phyloP scores from a whole-genome alignment of 92 coral and sea anemone genomes.

The Metridium senile region DNA sequence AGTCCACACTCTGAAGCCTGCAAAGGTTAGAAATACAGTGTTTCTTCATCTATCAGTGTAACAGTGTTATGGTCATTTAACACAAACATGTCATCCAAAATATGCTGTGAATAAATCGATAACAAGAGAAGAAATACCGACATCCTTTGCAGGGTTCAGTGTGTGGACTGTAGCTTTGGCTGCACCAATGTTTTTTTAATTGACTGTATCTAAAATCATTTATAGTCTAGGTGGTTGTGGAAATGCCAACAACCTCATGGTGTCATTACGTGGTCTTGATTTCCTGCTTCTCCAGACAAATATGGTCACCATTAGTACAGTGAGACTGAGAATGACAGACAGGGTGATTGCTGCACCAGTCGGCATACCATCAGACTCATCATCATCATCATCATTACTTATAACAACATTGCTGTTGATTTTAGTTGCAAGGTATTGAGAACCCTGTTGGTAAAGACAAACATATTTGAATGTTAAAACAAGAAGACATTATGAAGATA shows the following conservation, averaged over 20 bases:
- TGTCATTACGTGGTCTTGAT: conserved; percentile 63
- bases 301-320: conserved; percentile 47
- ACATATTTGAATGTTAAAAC: too few relatives aligned
- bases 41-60: too few relatives aligned
- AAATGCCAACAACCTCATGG: conserved; percentile 46
- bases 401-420: conserved; percentile 54
- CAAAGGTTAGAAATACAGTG: too few relatives aligned
- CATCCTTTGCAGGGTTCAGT: too few relatives aligned
- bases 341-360: conserved; percentile 70
- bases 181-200: too few relatives aligned
- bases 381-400: conserved; percentile 31
- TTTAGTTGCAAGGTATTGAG: conserved; percentile 59
- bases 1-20: too few relatives aligned
- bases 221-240: conserved; percentile 68
- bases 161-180: too few relatives aligned
- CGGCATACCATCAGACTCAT: conserved; percentile 45
- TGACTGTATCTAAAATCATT: too few relatives aligned
- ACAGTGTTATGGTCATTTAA: too few relatives aligned
- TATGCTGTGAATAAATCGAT: too few relatives aligned
- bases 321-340: conserved; percentile 60
- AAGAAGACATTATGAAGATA: neutral
- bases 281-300: conserved; percentile 66
- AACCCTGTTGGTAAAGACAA: conserved; percentile 24
- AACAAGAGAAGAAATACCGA: too few relatives aligned
- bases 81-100: too few relatives aligned